Percentiles rank a stretch among this genome's conserved stretches.
These are phyloP conservation scores for Nasonia giraulti DNA, from an alignment of 1,140 invertebrate genomes.

Conservation along the genomic window DNA sequence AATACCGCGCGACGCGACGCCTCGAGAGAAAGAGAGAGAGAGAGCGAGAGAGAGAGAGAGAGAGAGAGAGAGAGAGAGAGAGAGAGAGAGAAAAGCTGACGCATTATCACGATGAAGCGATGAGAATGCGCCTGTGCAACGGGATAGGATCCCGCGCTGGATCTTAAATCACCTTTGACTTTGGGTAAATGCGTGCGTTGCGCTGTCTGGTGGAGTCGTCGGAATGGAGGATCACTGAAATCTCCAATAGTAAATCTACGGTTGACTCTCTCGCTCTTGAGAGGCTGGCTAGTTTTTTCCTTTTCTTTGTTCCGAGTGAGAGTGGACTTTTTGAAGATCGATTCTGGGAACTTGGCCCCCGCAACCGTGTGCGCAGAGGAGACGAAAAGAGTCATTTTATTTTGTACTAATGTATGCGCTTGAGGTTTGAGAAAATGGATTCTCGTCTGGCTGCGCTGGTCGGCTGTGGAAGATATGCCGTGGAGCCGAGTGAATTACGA, in stretches of 20 bases:
- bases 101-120: constrained; percentile 50
- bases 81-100: constrained; percentile 46
- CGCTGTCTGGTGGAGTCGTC: too few relatives aligned
- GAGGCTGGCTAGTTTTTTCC: background rate
- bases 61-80: background rate
- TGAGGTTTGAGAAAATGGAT: constrained; percentile 52
- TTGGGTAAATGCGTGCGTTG: constrained; percentile 54
- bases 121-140: background rate
- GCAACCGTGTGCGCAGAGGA: background rate
- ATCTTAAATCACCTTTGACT: constrained; percentile 73
- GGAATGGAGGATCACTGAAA: constrained; percentile 57
- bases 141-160: constrained; percentile 11
- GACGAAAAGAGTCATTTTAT: constrained; percentile 3
- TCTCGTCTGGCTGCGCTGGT: too few relatives aligned
- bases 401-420: constrained; percentile 40
- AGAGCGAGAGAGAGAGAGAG: constrained; percentile 19
- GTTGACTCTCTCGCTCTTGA: background rate
- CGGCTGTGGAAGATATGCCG: too few relatives aligned
- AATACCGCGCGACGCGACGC: constrained; percentile 37
- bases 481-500: background rate
- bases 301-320: constrained; percentile 7
- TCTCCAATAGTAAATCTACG: constrained; percentile 64
- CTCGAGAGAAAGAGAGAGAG: constrained; percentile 32
- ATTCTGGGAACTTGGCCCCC: constrained; percentile 44
- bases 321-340: constrained; percentile 19